Evolutionary conservation across 2,797 vertebrate species (phyloP).

Genomic region (Micrastur ruficollis): DNA sequence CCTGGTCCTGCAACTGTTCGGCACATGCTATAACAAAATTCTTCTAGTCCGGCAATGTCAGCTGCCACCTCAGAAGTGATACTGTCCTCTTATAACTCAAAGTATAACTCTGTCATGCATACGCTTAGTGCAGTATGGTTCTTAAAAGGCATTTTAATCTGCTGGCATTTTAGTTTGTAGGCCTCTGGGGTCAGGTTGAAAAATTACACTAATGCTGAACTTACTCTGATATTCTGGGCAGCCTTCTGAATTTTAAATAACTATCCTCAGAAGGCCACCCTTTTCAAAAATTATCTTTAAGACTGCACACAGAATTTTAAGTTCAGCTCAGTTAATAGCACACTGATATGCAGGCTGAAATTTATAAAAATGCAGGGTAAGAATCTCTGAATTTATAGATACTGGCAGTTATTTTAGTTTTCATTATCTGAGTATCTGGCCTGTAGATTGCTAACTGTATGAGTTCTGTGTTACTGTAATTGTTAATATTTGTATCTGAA

Average conservation of each 20-base stretch:
- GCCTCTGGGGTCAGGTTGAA: conserved; percentile 48
- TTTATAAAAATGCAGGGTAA: background rate
- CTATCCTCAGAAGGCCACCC: conserved; percentile 25
- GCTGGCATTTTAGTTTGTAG: conserved; percentile 33
- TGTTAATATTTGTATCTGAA: background rate
- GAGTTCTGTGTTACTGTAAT: background rate
- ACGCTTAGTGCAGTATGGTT: background rate
- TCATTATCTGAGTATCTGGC: background rate
- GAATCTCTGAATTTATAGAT: background rate
- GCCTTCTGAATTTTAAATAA: conserved; percentile 53
- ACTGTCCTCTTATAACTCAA: background rate
- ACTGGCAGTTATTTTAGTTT: background rate
- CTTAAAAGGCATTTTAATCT: conserved; percentile 58
- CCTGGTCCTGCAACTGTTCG: background rate
- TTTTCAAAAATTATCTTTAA: conserved; percentile 55
- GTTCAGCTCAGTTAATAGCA: background rate
- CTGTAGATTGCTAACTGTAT: background rate
- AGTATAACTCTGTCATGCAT: background rate
- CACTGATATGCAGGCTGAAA: background rate
- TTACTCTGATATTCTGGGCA: conserved; percentile 52
- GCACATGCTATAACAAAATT: background rate
- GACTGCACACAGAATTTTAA: conserved; percentile 30
- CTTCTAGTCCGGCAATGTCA: background rate
- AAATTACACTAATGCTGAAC: conserved; percentile 44
- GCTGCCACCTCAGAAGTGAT: background rate